Base-by-base conservation (phyloP, 2,888 invertebrate species). In the Dascillus cervinus region DNA sequence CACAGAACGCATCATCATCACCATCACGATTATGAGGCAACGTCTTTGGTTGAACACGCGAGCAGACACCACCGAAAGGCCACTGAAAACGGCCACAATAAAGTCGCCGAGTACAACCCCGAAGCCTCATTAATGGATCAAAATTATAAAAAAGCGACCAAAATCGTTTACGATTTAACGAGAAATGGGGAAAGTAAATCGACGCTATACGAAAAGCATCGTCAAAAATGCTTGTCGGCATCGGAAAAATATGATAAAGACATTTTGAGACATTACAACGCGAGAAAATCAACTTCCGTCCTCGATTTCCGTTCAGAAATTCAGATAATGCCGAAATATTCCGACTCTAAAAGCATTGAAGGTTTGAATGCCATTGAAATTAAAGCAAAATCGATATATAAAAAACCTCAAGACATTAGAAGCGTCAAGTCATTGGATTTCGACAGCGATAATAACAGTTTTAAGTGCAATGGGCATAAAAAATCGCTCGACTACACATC, bases 341-440 rank as follows among this genome's bases (percentile, higher is more conserved):
- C 41, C 44, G 69, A 52, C 52, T 62, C 61, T 39, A 50, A 56
- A 24, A 65, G 66, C 20, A 70, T 69, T 11, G 70, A 71, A 20
- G 64, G 62, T 41, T 58, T 69, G 47, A 53, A 67, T 51, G 37
- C 30, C 11, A 23, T 39, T 2, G 56, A 61, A 66, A 23, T 26
- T 13, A 15, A 12, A 11, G 10, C 13, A 5, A 37, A 39, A 17
- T 17, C 17, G 5, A 1, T 13, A 6, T 26, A 24, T 14, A 34
- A 35, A 10, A 28, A 29, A 42, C 45, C 56, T 4, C 53, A 69
- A 11, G 71, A 73, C 50, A 67, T 70, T 4, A 62, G 80, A 26
- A 81, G 79, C 54, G 77, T 80, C 0, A 81, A 81, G 47, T 82
- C 84, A 0, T 66, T 82, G 4, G 86, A 86, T 53, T 80, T 84